Evolutionary conservation across 2,888 invertebrate species (phyloP).

Genomic region (Xanthia togata): DNA sequence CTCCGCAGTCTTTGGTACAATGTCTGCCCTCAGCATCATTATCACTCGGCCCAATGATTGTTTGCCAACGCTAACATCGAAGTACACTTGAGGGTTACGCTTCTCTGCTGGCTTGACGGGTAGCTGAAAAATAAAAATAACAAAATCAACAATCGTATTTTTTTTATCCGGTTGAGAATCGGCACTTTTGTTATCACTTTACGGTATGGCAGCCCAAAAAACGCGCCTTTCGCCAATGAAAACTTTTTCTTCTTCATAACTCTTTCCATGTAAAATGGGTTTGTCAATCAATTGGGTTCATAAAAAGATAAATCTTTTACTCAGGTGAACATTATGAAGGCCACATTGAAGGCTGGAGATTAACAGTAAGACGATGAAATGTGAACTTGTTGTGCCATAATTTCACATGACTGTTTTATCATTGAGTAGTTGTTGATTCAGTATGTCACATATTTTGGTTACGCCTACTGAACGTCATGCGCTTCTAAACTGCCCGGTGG

Average conservation of each 20-base stretch:
- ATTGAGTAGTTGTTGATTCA: not conserved
- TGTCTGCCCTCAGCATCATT: conserved; percentile 97
- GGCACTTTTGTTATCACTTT: too few species aligned
- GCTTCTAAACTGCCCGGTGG: too few species aligned
- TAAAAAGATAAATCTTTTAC: not conserved
- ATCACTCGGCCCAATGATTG: conserved; percentile 96
- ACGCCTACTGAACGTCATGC: not conserved
- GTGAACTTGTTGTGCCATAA: conserved; percentile 25
- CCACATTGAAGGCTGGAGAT: too few species aligned
- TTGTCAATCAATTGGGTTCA: not conserved
- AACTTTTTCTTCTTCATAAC: not conserved
- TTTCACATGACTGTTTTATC: not conserved
- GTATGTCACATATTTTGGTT: not conserved
- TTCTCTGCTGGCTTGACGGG: conserved; percentile 82
- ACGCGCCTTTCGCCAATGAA: not conserved
- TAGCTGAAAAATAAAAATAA: conserved; percentile 70
- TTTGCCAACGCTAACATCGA: conserved; percentile 98
- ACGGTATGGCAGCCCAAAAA: not conserved
- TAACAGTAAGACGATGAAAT: not conserved
- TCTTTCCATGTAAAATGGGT: not conserved
- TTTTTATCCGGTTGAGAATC: not conserved
- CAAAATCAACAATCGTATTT: not conserved
- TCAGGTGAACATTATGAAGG: not conserved
- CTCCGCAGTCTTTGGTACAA: conserved; percentile 98
- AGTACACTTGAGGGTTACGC: conserved; percentile 97